These are phyloP conservation scores for Holothuria glaberrima DNA, from an alignment of 35 echinoderm and acorn worm species.

Conservation along the genomic window DNA sequence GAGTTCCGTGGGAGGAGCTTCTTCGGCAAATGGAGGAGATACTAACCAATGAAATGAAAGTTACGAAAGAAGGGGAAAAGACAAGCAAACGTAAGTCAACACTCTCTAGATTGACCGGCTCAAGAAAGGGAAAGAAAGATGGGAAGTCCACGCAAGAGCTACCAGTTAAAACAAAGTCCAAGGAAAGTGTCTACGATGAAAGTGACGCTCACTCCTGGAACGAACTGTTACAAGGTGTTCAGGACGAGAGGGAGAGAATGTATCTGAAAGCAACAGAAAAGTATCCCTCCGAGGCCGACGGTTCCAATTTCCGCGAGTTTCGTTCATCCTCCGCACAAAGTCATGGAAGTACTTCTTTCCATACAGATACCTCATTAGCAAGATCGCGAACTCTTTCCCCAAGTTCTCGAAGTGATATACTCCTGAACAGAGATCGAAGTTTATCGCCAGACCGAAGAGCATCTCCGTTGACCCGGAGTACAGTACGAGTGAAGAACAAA, in stretches of 20 bases:
- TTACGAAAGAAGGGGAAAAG: neutral
- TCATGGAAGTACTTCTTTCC: neutral
- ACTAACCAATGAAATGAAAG: neutral
- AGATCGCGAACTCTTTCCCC: neutral
- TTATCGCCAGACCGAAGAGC: neutral
- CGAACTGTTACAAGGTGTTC: neutral
- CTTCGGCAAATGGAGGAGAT: constrained; percentile 39
- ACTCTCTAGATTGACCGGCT: constrained; percentile 24
- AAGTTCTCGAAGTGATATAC: neutral
- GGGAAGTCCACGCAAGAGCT: neutral
- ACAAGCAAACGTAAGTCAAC: neutral
- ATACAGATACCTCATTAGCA: neutral
- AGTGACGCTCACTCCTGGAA: constrained; percentile 11
- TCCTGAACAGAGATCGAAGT: neutral
- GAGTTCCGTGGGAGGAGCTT: constrained; percentile 26
- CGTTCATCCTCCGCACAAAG: constrained; percentile 25
- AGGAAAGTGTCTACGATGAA: neutral
- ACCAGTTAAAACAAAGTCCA: neutral
- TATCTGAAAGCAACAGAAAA: neutral
- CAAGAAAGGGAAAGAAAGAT: constrained; percentile 20
- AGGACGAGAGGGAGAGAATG: neutral
- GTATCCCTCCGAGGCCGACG: constrained; percentile 8
- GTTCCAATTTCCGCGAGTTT: neutral
- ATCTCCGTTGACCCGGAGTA: neutral
- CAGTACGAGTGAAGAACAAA: neutral